These are phyloP conservation scores for Ia io DNA, from an alignment of 2,113 vertebrate species.

Conservation along the genomic window DNA sequence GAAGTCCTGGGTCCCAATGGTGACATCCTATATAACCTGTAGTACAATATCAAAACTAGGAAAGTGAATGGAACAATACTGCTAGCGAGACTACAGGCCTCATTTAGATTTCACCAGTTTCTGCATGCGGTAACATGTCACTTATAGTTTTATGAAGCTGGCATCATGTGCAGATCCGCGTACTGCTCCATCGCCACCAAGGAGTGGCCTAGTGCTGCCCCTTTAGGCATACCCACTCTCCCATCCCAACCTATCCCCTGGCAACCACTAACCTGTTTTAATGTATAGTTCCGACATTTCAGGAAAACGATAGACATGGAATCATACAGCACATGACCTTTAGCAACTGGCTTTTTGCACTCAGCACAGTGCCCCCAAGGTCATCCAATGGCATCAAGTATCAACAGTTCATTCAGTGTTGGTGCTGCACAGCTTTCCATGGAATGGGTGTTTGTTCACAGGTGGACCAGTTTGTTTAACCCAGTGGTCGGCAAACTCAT, in stretches of 20 bases:
- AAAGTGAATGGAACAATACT: background rate
- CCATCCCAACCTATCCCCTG: background rate
- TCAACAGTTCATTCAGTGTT: background rate
- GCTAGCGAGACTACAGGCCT: too few species aligned
- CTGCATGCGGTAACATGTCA: rapidly evolving
- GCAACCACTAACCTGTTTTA: too few species aligned
- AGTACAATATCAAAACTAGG: background rate
- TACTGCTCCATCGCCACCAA: background rate
- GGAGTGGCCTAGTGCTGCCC: background rate
- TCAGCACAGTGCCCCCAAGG: background rate
- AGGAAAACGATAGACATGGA: too few species aligned
- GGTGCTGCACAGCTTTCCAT: too few species aligned
- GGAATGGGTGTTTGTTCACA: background rate
- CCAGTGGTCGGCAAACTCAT: too few species aligned
- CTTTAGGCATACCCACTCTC: background rate
- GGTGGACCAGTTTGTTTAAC: background rate
- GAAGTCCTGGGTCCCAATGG: background rate
- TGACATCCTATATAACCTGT: background rate
- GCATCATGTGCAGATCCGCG: rapidly evolving
- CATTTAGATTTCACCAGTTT: background rate
- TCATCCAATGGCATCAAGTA: background rate
- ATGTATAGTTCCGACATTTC: background rate
- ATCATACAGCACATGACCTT: background rate
- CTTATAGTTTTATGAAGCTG: background rate
- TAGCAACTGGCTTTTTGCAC: background rate